These are phyloP conservation scores for Apamea sordens DNA, from an alignment of 2,888 invertebrate genomes.

Conservation along the genomic window DNA sequence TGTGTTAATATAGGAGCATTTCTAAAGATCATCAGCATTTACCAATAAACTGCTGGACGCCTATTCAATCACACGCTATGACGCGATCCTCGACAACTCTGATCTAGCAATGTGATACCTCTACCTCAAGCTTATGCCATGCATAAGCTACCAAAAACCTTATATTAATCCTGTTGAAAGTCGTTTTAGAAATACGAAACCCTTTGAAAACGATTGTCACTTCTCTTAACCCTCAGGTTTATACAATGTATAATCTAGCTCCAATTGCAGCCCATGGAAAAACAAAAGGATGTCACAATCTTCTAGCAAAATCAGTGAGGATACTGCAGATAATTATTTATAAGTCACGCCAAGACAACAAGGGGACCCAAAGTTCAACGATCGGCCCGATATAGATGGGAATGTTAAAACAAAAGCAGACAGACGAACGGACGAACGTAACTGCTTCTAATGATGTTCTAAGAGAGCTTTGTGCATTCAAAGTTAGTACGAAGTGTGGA, in stretches of 20 bases:
- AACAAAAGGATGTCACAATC: background rate
- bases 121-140: too few species aligned
- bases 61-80: too few species aligned
- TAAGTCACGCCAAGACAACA: conserved; percentile 44
- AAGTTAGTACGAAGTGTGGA: background rate
- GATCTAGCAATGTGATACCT: too few species aligned
- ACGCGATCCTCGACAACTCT: too few species aligned
- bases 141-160: background rate
- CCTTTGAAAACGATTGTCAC: background rate
- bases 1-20: too few species aligned
- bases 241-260: too few species aligned
- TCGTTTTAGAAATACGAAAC: too few species aligned
- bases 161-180: background rate
- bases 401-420: conserved; percentile 68
- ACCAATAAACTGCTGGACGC: too few species aligned
- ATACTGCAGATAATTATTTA: conserved; percentile 48
- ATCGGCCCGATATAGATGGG: conserved; percentile 70
- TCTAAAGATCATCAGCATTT: too few species aligned
- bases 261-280: background rate
- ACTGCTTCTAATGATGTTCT: conserved; percentile 61
- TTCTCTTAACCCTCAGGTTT: background rate
- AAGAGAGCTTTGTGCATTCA: conserved; percentile 20
- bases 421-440: conserved; percentile 48
- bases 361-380: conserved; percentile 68
- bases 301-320: conserved; percentile 4